Base-by-base conservation (phyloP, 2,113 vertebrate species). In the Platichthys flesus region DNA sequence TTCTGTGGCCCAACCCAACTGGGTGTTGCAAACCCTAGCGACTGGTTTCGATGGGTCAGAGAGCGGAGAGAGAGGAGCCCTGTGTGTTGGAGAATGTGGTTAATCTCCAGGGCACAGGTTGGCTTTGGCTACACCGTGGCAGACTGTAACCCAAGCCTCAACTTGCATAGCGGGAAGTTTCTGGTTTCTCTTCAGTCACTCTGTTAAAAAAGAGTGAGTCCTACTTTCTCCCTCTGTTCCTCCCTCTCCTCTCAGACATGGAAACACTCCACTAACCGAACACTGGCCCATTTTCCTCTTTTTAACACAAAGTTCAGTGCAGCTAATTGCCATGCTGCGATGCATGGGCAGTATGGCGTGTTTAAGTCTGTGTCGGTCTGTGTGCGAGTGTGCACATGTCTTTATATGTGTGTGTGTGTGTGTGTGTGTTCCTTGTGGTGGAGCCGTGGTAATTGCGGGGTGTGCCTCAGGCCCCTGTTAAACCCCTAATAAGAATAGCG, bases 401-500 rank as follows among this genome's bases (percentile, higher is more conserved):
- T 5, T 3, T 15, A 4, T 37, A n/a, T 21, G 37, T 66, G 49
- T 31, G 6, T 31, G 31, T 31, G 31, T 31, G 31, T 7, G 42
- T 61, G 76, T 68, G 76, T 65, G 66, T 71, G 70, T 61, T 85
- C 54, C 51, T 83, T 79, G 74, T 56, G 52, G 85, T 79, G 52
- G 26, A 72, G 65, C 37, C 45, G 68, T 63, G 72, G 77, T 89
- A 75, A 85, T 82, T 88, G 72, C 55, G 82, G 74, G 83, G 72
- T 77, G 65, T 58, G 81, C 75, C 77, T 77, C 67, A 67, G 76
- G 86, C 71, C 69, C 73, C 76, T 78, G 52, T 86, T 85, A 81
- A 89, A 88, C 60, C 68, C 58, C 67, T 79, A 82, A 89, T 85
- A 90, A 51, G 70, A 89, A 78, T 76, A 85, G 78, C 10, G 54